Conservation (phyloP, 2,888 invertebrate genomes). For the Pandemis heparana region DNA sequence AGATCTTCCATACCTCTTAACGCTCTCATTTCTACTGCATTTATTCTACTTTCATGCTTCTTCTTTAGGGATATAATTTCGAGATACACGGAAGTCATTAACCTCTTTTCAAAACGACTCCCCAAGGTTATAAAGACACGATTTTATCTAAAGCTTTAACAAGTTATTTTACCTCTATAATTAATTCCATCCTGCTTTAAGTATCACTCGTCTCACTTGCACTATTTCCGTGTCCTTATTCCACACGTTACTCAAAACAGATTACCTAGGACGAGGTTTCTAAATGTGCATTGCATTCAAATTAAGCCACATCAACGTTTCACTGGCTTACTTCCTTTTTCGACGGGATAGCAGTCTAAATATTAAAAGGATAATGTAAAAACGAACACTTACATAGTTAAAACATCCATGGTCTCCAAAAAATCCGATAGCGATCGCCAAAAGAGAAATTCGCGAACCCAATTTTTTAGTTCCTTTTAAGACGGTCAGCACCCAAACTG, state of each 20-base stretch:
- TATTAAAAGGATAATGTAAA: neutral
- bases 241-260: neutral
- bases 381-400: conserved; percentile 43
- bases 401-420: conserved; percentile 48
- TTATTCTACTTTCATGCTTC: neutral
- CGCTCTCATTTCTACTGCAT: too few relatives aligned
- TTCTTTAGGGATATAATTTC: neutral
- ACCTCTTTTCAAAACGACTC: neutral
- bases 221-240: neutral
- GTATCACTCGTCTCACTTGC: neutral
- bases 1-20: too few relatives aligned
- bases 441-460: conserved; percentile 51
- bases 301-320: neutral
- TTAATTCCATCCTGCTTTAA: neutral
- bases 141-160: neutral
- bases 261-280: neutral
- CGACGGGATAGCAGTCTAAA: neutral
- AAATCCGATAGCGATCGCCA: conserved; percentile 45
- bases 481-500: conserved; percentile 51
- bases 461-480: conserved; percentile 51
- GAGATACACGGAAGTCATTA: neutral
- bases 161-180: neutral
- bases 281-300: conserved; percentile 5
- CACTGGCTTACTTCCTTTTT: neutral
- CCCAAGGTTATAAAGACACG: too few relatives aligned